These are phyloP conservation scores for Drosophila guanche DNA, from an alignment of 1,140 invertebrate genomes.

Conservation along the genomic window DNA sequence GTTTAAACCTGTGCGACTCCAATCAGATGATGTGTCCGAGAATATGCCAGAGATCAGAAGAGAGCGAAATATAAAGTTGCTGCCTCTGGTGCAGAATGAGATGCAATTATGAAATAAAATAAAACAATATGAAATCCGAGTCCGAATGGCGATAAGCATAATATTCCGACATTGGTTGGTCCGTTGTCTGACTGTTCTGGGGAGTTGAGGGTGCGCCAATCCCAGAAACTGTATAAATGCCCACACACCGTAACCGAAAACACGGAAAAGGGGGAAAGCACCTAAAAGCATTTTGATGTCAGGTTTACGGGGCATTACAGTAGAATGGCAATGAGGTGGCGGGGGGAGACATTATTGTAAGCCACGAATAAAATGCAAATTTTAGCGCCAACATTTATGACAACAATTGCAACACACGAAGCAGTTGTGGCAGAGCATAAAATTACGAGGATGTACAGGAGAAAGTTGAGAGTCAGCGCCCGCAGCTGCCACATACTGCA, in stretches of 20 bases:
- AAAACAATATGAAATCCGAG: background rate
- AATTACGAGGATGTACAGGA: slow-evolving; percentile 25
- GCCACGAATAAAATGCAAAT: slow-evolving; percentile 55
- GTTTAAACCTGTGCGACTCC: too few relatives aligned
- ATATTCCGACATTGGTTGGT: too few relatives aligned
- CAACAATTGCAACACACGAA: slow-evolving; percentile 44
- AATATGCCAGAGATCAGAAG: too few relatives aligned
- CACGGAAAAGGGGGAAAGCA: slow-evolving; percentile 16
- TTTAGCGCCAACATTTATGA: slow-evolving; percentile 37
- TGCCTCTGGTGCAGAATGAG: too few relatives aligned
- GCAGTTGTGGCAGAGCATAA: slow-evolving; percentile 5
- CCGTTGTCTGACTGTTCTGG: background rate
- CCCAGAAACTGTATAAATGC: slow-evolving; percentile 6
- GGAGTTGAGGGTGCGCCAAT: background rate
- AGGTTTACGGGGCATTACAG: slow-evolving; percentile 4
- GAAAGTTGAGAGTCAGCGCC: slow-evolving; percentile 40
- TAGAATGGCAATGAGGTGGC: background rate
- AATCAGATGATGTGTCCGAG: too few relatives aligned
- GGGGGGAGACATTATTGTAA: slow-evolving; percentile 34
- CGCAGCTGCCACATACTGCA: slow-evolving; percentile 5
- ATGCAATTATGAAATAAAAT: background rate
- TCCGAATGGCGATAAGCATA: background rate
- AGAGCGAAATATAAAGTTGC: too few relatives aligned
- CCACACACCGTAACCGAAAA: slow-evolving; percentile 11
- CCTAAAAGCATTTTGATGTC: slow-evolving; percentile 35